Evolutionary conservation across 2,888 invertebrate species (phyloP).

Genomic region (Rhagonycha lutea): DNA sequence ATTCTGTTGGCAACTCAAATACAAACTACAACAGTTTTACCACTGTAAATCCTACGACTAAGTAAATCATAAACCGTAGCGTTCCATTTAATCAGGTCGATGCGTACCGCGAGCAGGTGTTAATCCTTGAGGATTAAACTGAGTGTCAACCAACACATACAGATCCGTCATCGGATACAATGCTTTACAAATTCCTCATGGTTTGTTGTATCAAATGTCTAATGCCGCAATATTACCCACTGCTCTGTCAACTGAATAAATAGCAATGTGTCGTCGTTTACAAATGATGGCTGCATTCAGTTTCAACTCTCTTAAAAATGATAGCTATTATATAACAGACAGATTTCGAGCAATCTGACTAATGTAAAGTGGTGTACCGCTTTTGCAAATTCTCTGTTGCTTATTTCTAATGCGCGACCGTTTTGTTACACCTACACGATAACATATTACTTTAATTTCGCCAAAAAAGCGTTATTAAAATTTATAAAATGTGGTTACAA

Average conservation of each 20-base stretch:
- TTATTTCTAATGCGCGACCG: not conserved
- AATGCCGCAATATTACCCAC: constrained; percentile 34
- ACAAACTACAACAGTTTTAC: constrained; percentile 29
- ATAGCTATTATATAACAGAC: constrained; percentile 53
- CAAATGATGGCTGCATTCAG: constrained; percentile 50
- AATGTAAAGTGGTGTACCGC: constrained; percentile 45
- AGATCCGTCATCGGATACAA: constrained; percentile 40
- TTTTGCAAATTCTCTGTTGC: constrained; percentile 11
- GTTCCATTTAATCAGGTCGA: constrained; percentile 49
- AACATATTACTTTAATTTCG: not conserved
- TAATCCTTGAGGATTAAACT: constrained; percentile 47
- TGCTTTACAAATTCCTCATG: constrained; percentile 24
- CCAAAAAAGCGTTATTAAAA: not conserved
- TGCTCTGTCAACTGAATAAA: constrained; percentile 50
- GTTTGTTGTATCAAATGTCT: constrained; percentile 18
- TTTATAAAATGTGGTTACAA: not conserved
- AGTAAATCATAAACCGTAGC: constrained; percentile 37
- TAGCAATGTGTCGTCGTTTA: constrained; percentile 50
- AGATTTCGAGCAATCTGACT: constrained; percentile 54
- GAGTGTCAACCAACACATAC: constrained; percentile 36
- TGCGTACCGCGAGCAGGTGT: constrained; percentile 49
- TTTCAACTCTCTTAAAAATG: constrained; percentile 54
- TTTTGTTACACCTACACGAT: not conserved
- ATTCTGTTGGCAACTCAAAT: constrained; percentile 35
- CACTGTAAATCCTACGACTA: constrained; percentile 25